These are phyloP conservation scores for Pissodes strobi DNA, from an alignment of 1,140 invertebrate genomes.

Conservation along the genomic window DNA sequence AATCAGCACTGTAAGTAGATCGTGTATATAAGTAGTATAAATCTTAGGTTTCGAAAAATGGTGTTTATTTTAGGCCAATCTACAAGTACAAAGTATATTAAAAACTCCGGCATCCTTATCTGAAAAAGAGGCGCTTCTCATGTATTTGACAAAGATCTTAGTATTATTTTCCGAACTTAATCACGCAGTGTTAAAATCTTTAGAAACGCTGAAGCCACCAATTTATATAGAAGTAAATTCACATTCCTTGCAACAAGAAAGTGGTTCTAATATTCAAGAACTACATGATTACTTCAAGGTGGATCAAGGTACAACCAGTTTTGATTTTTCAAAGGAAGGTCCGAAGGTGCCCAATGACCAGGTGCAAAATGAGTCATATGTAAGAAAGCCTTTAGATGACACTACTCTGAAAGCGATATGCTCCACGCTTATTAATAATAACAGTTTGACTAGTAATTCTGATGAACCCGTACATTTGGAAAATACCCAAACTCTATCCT, in stretches of 20 bases:
- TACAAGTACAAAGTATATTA: background rate
- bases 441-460: background rate
- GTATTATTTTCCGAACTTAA: constrained; percentile 6
- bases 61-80: too few species aligned
- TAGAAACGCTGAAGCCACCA: background rate
- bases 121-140: constrained; percentile 5
- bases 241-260: background rate
- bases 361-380: constrained; percentile 7
- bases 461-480: background rate
- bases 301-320: background rate
- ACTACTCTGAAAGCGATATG: constrained; percentile 3
- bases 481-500: background rate
- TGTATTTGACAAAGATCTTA: background rate
- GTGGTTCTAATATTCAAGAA: background rate
- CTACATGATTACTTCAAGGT: constrained; percentile 1
- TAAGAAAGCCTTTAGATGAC: constrained; percentile 7
- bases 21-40: background rate
- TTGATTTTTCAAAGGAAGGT: background rate
- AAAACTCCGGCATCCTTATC: background rate
- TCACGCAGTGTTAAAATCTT: background rate
- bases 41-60: background rate
- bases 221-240: background rate
- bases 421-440: background rate
- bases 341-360: constrained; percentile 5
- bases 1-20: background rate